Conservation (phyloP, 1,140 invertebrate genomes). For the Nixonia krombeini region DNA sequence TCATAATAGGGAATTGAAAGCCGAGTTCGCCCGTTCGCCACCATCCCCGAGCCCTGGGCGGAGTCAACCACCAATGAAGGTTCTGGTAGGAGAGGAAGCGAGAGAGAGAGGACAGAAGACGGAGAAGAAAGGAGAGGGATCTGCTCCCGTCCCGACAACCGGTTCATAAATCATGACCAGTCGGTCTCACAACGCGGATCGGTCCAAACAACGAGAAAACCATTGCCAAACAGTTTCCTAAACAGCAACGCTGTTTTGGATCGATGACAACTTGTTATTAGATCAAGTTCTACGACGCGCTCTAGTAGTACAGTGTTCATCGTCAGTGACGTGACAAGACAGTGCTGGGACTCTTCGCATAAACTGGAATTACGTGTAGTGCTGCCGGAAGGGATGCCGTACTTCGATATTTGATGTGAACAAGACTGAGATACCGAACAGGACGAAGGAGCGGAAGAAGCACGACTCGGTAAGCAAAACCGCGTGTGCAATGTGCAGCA, state of each 20-base stretch:
- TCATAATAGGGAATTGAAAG: slow-evolving; percentile 5
- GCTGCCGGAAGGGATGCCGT: not conserved
- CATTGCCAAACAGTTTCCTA: slow-evolving; percentile 25
- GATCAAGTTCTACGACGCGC: slow-evolving; percentile 28
- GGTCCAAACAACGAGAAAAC: slow-evolving; percentile 48
- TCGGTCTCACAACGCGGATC: slow-evolving; percentile 54
- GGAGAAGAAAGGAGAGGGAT: too few species aligned
- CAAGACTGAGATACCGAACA: too few species aligned
- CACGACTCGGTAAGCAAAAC: not conserved
- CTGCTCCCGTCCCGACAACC: slow-evolving; percentile 32
- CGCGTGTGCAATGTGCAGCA: slow-evolving; percentile 66
- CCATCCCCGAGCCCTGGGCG: slow-evolving; percentile 22
- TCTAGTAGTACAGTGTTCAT: slow-evolving; percentile 12
- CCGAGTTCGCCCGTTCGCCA: slow-evolving; percentile 6
- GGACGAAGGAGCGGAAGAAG: not conserved
- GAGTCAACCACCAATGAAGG: too few species aligned
- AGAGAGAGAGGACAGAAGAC: slow-evolving; percentile 37
- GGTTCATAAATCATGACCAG: slow-evolving; percentile 62
- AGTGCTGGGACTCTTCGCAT: slow-evolving; percentile 1
- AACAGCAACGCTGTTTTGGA: slow-evolving; percentile 16
- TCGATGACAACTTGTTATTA: slow-evolving; percentile 35
- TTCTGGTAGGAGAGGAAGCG: too few species aligned
- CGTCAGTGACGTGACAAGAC: slow-evolving; percentile 3
- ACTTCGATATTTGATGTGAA: not conserved
- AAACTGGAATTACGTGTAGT: not conserved